These are phyloP conservation scores for Caretta caretta DNA, from an alignment of 2,113 vertebrate genomes.

Conservation along the genomic window DNA sequence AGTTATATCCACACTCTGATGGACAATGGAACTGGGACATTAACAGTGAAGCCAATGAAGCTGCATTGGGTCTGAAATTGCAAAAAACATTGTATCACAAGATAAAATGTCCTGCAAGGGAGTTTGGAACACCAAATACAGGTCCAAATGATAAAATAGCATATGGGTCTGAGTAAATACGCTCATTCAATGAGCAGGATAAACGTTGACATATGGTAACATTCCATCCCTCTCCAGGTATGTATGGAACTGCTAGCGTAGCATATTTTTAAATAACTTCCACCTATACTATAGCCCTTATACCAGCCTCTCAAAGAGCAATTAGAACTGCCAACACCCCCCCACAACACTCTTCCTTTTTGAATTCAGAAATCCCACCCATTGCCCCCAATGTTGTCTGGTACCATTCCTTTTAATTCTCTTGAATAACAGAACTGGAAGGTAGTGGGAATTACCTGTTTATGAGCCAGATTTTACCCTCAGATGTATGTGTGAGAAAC, in stretches of 20 bases:
- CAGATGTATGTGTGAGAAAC: rapidly evolving
- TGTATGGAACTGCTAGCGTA: background rate
- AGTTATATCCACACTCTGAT: background rate
- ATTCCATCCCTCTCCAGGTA: background rate
- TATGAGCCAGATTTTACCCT: background rate
- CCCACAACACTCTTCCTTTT: background rate
- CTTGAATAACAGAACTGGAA: background rate
- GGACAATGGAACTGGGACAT: background rate
- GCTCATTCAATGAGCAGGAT: background rate
- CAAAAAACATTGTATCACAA: background rate
- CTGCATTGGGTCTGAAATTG: background rate
- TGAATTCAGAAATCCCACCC: background rate
- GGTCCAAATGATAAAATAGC: background rate
- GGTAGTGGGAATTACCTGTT: background rate
- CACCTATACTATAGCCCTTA: background rate
- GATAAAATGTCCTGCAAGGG: background rate
- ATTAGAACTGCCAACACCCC: background rate
- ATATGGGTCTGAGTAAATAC: background rate
- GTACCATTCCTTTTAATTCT: background rate
- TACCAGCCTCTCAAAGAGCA: background rate
- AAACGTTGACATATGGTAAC: background rate
- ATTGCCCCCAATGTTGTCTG: background rate
- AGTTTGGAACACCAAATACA: background rate
- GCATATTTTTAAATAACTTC: background rate
- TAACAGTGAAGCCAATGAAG: background rate